A percentile compares a stretch with the other conserved stretches of the same genome.
phyloP scores from a whole-genome alignment of 1,140 invertebrate genomes.

The Panonychus citri region DNA sequence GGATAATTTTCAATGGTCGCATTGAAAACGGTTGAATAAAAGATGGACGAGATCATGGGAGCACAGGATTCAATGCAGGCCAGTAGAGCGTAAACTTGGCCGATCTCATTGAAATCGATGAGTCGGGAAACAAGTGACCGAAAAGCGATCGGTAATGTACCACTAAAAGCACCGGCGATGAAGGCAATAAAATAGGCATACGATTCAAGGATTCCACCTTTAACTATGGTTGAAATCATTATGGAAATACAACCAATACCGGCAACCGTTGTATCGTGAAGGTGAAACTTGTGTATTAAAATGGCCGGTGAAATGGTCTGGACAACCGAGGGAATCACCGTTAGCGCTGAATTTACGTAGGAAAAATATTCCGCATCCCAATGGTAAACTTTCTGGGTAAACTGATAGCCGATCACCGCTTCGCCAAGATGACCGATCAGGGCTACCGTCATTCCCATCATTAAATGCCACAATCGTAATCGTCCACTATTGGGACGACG shows the following conservation, averaged over 20 bases:
- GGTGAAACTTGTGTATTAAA: constrained; percentile 2
- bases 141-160: background rate
- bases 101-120: constrained; percentile 3
- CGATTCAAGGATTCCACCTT: constrained; percentile 2
- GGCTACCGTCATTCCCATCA: background rate
- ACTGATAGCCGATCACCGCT: constrained; percentile 4
- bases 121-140: constrained; percentile 6
- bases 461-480: constrained; percentile 2
- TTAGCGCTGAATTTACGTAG: constrained; percentile 1
- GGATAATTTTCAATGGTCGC: constrained; percentile 7
- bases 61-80: constrained; percentile 3
- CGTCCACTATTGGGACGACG: background rate
- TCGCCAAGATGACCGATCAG: constrained; percentile 2
- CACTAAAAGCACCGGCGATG: background rate
- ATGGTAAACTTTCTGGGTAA: constrained; percentile 6
- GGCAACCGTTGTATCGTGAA: constrained; percentile 1
- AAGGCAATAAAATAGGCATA: constrained; percentile 3
- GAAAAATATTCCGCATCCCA: constrained; percentile 8
- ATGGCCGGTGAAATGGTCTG: constrained; percentile 1
- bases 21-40: constrained; percentile 4
- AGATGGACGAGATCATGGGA: constrained; percentile 3
- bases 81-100: constrained; percentile 5
- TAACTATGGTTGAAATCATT: background rate
- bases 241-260: constrained; percentile 3
- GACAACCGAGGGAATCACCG: background rate